Evolutionary conservation across 2,797 vertebrate species (phyloP), one percentile per base, ranked within the genome.

Genomic region (Smutsia gigantea): DNA sequence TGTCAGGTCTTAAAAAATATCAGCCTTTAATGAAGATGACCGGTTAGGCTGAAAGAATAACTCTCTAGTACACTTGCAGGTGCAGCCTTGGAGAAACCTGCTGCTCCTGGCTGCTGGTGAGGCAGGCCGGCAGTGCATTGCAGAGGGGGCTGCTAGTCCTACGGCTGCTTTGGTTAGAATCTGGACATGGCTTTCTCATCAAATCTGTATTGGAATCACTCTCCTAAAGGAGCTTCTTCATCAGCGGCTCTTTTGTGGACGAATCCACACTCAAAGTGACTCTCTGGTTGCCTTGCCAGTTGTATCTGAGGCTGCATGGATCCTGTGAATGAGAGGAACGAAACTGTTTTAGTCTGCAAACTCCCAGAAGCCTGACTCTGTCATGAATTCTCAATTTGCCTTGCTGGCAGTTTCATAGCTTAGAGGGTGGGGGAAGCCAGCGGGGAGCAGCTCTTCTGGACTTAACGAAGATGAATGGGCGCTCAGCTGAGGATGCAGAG

Each of bases 341-440:
- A 18, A 90, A 63, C 6, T 68, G 34, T 83, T 59, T 87, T 53
- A 42, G 12, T 37, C 63, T 69, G 77, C 51, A 79, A 83, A 72
- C 57, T 42, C 75, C 82, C 59, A 69, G 86, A 89, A 87, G 64
- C 55, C 75, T 23, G 57, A 82, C 53, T 88, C 63, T 87, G 49
- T 46, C 55, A 61, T n/a, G 78, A 92, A 68, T 86, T 87, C 66
- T 93, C 31, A 2, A 21, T 71, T 21, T 61, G 74, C 78, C 59
- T 75, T 34, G 81, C 14, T 85, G 94, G 87, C 61, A 59, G 78
- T 74, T 84, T 31, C 4, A 0, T 14, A 15, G 72, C 55, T 94
- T 83, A 15, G 23, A 72, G 1, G 2, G 66, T 0, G 2, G 59
- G 19, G 14, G 53, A 15, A 42, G 13, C 0, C 1, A 15, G 18